phyloP scores from a whole-genome alignment of 2,888 invertebrate species.

The Andrena praecox region DNA sequence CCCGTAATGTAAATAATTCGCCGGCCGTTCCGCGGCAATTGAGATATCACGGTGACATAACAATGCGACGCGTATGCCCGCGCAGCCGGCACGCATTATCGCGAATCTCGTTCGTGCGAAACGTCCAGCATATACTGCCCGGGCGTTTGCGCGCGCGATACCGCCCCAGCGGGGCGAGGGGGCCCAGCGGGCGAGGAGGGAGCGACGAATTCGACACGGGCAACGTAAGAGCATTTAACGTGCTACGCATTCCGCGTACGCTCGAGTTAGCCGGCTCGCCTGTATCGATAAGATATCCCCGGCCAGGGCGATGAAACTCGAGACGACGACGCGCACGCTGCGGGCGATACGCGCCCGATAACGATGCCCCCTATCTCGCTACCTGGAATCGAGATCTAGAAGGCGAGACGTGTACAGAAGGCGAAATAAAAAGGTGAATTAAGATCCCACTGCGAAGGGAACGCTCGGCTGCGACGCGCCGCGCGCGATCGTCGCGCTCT shows the following conservation, averaged over 20 bases:
- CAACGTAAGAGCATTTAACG: conserved; percentile 39
- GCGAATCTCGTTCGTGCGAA: conserved; percentile 61
- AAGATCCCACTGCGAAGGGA: conserved; percentile 20
- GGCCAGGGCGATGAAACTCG: conserved; percentile 43
- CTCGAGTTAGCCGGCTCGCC: background rate
- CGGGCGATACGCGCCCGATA: conserved; percentile 35
- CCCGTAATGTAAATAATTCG: conserved; percentile 54
- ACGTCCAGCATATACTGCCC: conserved; percentile 25
- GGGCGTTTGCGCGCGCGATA: conserved; percentile 14
- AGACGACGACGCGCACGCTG: conserved; percentile 32
- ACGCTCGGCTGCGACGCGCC: background rate
- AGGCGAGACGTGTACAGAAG: background rate
- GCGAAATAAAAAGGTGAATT: conserved; percentile 24
- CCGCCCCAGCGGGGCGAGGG: background rate
- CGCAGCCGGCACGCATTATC: conserved; percentile 68
- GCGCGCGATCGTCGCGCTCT: background rate
- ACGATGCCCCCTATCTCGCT: conserved; percentile 4
- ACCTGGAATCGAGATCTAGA: conserved; percentile 23
- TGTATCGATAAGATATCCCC: conserved; percentile 56
- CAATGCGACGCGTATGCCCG: conserved; percentile 65
- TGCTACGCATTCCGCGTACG: conserved; percentile 44
- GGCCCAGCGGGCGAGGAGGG: background rate
- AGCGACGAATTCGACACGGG: conserved; percentile 1
- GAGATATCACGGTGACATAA: conserved; percentile 76
- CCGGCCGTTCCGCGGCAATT: conserved; percentile 64